These are phyloP conservation scores for Oxyruncus cristatus DNA, from an alignment of 2,113 vertebrate species.

Conservation along the genomic window DNA sequence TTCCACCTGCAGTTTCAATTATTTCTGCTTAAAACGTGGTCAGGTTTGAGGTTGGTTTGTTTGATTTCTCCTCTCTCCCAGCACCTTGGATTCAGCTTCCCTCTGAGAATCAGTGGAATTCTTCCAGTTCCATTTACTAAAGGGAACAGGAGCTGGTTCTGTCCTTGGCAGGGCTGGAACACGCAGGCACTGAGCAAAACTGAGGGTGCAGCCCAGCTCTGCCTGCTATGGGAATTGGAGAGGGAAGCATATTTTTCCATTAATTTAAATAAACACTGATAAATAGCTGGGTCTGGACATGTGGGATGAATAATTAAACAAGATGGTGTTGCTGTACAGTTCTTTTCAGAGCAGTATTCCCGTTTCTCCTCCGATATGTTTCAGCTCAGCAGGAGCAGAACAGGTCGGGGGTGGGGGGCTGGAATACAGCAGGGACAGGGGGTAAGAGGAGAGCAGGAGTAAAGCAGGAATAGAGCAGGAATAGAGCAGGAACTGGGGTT, in stretches of 20 bases:
- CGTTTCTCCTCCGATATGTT: background rate
- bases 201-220: background rate
- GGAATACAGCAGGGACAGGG: background rate
- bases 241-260: background rate
- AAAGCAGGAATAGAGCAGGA: too few relatives aligned
- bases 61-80: background rate
- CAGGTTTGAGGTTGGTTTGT: background rate
- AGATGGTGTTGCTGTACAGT: rapidly evolving
- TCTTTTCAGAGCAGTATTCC: background rate
- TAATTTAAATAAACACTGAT: background rate
- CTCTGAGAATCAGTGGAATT: background rate
- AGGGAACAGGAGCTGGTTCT: background rate
- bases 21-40: background rate
- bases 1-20: background rate
- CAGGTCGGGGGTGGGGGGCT: background rate
- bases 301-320: background rate
- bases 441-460: background rate
- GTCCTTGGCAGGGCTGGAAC: background rate
- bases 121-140: background rate
- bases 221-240: background rate
- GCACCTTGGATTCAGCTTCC: background rate
- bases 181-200: background rate
- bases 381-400: background rate
- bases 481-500: background rate
- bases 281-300: background rate